phyloP scores from a whole-genome alignment of 1,140 invertebrate genomes.

The Daktulosphaira vitifoliae region DNA sequence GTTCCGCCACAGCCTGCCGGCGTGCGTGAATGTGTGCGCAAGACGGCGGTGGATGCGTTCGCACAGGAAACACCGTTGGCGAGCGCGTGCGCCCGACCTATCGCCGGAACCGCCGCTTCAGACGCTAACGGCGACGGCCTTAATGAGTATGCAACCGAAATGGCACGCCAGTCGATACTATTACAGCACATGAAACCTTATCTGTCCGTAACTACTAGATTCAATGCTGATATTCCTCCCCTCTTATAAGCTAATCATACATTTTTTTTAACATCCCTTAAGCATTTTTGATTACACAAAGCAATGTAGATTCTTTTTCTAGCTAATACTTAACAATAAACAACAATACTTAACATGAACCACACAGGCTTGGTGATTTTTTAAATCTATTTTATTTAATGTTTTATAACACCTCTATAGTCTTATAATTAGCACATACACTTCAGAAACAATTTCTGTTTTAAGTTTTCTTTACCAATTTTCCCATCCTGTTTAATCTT shows the following conservation, averaged over 20 bases:
- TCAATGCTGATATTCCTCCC: too few relatives aligned
- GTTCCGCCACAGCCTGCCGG: neutral
- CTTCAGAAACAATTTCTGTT: too few relatives aligned
- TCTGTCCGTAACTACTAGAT: neutral
- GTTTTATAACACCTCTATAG: too few relatives aligned
- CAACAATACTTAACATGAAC: too few relatives aligned
- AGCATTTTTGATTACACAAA: too few relatives aligned
- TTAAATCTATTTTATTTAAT: neutral
- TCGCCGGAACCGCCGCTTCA: neutral
- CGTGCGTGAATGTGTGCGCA: neutral
- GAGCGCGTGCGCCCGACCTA: conserved; percentile 22
- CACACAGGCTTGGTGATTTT: neutral
- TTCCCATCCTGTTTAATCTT: too few relatives aligned
- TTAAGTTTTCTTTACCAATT: too few relatives aligned
- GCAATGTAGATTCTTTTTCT: too few relatives aligned
- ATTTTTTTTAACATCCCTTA: too few relatives aligned
- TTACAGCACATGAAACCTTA: conserved; percentile 19
- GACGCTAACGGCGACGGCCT: neutral
- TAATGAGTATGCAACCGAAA: conserved; percentile 30
- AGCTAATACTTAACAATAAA: too few relatives aligned
- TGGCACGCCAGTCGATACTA: conserved; percentile 28
- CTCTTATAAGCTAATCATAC: too few relatives aligned
- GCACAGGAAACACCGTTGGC: conserved; percentile 21
- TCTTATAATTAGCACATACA: too few relatives aligned
- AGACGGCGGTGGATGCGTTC: conserved; percentile 24